Base-by-base conservation (phyloP, 1,140 invertebrate species). In the Venustaconcha ellipsiformis region DNA sequence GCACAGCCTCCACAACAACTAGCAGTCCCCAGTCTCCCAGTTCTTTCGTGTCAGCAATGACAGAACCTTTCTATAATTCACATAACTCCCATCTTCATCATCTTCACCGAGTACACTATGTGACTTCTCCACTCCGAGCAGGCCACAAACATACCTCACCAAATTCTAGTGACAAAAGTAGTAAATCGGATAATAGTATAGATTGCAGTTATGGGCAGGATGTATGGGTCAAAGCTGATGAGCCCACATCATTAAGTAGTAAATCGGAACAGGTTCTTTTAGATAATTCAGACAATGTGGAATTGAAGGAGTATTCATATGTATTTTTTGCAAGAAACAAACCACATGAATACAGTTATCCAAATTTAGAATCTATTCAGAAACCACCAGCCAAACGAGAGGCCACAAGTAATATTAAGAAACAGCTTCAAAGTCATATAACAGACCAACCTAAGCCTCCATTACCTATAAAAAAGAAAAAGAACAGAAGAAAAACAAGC, bases 291-390 rank as follows among this genome's bases (percentile, higher is more conserved):
- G 78, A 80, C 68, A 79, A 68, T 62, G 78, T 80, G 26, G 78
- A 80, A 59, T 76, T 83, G 23, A 84, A 84, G 60, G 87, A 89
- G 81, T 84, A 95, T 89, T 94, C 95, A 20, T 97, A 97, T 86
- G 95, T 97, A 62, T 95, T 96, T 84, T 92, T 97, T 84, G 94
- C 94, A 55, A 89, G 88, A 72, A 88, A 87, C 78, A 86, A 87
- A 57, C 82, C 78, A 58, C 86, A 88, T 78, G 87, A 88, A 65
- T 88, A 88, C 74, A 84, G 83, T 70, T 88, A 88, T 79, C 87
- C 87, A 13, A 86, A 83, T 68, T 81, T 88, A 73, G 87, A 88
- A 66, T 80, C 85, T 23, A 71, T 82, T 18, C 83, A 85, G 63
- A 86, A 86, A 74, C 82, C 84, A 58, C 81, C 82, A 15, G 79